Conservation (phyloP, 2,888 invertebrate species). For the Drosophila nr. perissopoda region DNA sequence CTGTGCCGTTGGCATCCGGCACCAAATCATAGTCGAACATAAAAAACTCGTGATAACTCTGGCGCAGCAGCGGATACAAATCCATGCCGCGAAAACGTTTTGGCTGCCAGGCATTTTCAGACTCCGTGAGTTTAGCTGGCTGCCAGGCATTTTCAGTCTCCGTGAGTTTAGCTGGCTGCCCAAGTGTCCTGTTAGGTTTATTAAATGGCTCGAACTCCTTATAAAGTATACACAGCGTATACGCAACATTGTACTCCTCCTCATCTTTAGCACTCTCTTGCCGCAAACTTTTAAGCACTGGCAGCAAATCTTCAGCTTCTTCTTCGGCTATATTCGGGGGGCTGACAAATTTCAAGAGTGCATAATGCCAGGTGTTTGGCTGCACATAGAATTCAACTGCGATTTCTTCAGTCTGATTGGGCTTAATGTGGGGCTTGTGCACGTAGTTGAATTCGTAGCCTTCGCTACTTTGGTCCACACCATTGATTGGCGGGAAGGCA, state of each 20-base stretch:
- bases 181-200: conserved; percentile 13
- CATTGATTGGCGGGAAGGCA: conserved; percentile 84
- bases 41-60: conserved; percentile 91
- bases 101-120: conserved; percentile 62
- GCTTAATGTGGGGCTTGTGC: conserved; percentile 86
- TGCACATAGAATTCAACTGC: conserved; percentile 86
- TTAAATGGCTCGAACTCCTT: conserved; percentile 42
- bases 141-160: conserved; percentile 49
- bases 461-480: conserved; percentile 8
- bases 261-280: conserved; percentile 23
- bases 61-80: conserved; percentile 85
- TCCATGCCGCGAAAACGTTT: conserved; percentile 76
- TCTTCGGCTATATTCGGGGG: conserved; percentile 20
- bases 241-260: conserved; percentile 63
- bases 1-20: conserved; percentile 87
- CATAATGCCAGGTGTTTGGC: conserved; percentile 88
- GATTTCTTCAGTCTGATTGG: conserved; percentile 84
- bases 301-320: background rate
- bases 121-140: conserved; percentile 41
- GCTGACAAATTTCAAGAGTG: conserved; percentile 83
- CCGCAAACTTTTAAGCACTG: conserved; percentile 1
- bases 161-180: background rate
- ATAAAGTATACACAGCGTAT: conserved; percentile 78
- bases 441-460: conserved; percentile 85
- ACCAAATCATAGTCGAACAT: conserved; percentile 91